A percentile compares a stretch with the other conserved stretches of the same genome.
Evolutionary conservation across 2,888 invertebrate genomes (phyloP).

Genomic region (Melieria crassipennis): DNA sequence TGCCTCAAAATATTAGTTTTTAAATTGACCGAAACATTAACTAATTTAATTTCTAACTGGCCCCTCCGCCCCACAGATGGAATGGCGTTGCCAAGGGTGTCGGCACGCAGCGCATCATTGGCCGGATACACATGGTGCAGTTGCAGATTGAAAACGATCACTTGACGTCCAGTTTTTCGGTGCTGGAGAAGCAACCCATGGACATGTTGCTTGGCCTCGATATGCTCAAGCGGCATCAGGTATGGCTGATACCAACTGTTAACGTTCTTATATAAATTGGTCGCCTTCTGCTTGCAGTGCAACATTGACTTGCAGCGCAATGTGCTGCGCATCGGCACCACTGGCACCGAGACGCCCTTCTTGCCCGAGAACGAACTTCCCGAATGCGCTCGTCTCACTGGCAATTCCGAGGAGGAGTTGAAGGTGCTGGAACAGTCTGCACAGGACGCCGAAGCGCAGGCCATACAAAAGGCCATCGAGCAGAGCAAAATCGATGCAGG

Average conservation of each 20-base stretch:
- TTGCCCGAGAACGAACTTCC: constrained; percentile 77
- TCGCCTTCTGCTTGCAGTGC: constrained; percentile 70
- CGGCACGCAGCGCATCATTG: constrained; percentile 94
- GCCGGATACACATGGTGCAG: constrained; percentile 96
- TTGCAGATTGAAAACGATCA: constrained; percentile 95
- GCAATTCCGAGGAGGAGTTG: constrained; percentile 73
- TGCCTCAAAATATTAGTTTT: too few relatives aligned
- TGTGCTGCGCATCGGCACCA: constrained; percentile 91
- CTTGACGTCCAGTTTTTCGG: constrained; percentile 95
- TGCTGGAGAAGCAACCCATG: constrained; percentile 96
- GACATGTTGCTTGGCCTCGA: constrained; percentile 98
- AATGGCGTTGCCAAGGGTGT: constrained; percentile 97
- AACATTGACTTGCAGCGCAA: constrained; percentile 91
- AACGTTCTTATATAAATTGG: not conserved
- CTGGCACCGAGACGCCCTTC: constrained; percentile 90
- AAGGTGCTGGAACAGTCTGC: constrained; percentile 53
- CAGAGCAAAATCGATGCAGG: constrained; percentile 72
- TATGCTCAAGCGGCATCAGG: constrained; percentile 97
- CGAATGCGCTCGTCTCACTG: constrained; percentile 83
- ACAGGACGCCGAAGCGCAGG: constrained; percentile 71
- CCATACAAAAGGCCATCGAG: constrained; percentile 77
- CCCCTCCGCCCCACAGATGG: constrained; percentile 71
- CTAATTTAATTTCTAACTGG: too few relatives aligned
- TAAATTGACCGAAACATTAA: too few relatives aligned
- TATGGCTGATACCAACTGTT: constrained; percentile 56